These are phyloP conservation scores for Tinamus guttatus DNA, from an alignment of 2,113 vertebrate genomes.

Conservation along the genomic window DNA sequence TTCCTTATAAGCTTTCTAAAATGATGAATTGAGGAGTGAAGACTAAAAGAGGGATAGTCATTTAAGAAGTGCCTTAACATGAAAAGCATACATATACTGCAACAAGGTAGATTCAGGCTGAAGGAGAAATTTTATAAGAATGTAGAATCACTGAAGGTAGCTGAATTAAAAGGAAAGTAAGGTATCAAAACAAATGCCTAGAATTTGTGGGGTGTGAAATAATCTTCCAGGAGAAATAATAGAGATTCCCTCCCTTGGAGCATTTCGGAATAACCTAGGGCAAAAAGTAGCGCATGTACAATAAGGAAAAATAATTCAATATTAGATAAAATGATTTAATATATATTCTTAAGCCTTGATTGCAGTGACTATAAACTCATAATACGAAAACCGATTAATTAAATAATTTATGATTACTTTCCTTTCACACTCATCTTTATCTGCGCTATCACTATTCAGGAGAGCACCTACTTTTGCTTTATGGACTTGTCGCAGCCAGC, in stretches of 20 bases:
- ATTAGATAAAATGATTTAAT: neutral
- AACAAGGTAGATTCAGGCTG: neutral
- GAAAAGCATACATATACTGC: neutral
- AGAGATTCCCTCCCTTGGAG: neutral
- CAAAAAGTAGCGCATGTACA: neutral
- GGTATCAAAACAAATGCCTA: neutral
- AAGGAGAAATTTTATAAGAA: neutral
- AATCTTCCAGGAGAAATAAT: neutral
- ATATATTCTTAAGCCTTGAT: neutral
- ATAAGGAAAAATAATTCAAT: neutral
- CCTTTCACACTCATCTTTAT: neutral
- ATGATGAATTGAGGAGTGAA: neutral
- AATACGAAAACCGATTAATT: neutral
- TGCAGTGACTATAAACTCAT: neutral
- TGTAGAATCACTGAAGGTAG: neutral
- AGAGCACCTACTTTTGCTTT: neutral
- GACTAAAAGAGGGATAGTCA: neutral
- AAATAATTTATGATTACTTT: neutral
- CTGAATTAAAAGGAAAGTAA: neutral
- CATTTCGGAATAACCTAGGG: neutral
- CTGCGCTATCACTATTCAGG: neutral
- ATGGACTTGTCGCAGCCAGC: no score
- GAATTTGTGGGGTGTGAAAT: neutral
- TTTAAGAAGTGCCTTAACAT: neutral
- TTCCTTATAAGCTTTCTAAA: neutral